phyloP scores from a whole-genome alignment of 2,888 invertebrate genomes.

The Pristionchus exspectatus region DNA sequence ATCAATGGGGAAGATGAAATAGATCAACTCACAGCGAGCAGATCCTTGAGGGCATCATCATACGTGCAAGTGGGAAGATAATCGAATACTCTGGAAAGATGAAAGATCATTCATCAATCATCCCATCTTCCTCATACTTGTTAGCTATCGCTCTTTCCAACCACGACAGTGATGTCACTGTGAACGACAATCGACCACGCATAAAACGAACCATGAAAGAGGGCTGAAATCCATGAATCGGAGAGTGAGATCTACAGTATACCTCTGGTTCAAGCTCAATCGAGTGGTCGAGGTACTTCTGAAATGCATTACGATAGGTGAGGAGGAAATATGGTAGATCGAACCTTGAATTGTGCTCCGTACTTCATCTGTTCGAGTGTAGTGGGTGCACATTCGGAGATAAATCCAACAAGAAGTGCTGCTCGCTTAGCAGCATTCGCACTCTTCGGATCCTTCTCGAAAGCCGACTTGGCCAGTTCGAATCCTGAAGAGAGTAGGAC shows the following conservation, averaged over 20 bases:
- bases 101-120: background rate
- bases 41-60: constrained; percentile 61
- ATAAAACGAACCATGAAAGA: constrained; percentile 64
- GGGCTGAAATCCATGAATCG: no score
- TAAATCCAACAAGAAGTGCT: background rate
- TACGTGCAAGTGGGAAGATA: constrained; percentile 42
- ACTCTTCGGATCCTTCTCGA: constrained; percentile 45
- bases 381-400: background rate
- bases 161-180: constrained; percentile 52
- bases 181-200: constrained; percentile 65
- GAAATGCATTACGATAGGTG: background rate
- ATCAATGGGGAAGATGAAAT: background rate
- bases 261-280: no score
- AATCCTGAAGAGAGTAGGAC: background rate
- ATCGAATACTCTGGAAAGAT: constrained; percentile 16
- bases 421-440: no score
- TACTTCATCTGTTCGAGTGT: constrained; percentile 47
- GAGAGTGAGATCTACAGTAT: no score
- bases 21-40: constrained; percentile 56
- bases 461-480: constrained; percentile 31
- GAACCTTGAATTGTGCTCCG: constrained; percentile 44
- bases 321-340: background rate
- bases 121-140: background rate
- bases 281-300: no score
- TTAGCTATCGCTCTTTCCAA: background rate